phyloP scores from a whole-genome alignment of 1,140 invertebrate genomes.

The Psilanteris sp. region DNA sequence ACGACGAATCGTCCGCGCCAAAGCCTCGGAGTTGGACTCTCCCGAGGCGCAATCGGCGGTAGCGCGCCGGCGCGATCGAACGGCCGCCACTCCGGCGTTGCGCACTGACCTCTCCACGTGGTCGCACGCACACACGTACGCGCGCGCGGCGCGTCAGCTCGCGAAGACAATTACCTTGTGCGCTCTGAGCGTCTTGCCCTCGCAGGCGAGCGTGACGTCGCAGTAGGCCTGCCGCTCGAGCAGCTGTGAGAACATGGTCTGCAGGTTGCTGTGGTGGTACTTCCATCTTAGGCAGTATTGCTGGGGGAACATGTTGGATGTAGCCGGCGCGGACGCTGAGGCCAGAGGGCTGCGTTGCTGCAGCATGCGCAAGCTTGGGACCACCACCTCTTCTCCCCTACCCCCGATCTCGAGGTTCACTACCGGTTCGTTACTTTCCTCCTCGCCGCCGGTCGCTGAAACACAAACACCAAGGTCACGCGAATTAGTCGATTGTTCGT shows the following conservation, averaged over 20 bases:
- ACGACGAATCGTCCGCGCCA: no score
- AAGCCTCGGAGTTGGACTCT: no score
- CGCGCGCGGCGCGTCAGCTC: not conserved
- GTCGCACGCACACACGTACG: not conserved
- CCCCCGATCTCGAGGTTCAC: constrained; percentile 63
- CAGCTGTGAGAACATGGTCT: constrained; percentile 93
- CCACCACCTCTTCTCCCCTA: constrained; percentile 61
- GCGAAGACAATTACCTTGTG: constrained; percentile 85
- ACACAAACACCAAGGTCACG: constrained; percentile 37
- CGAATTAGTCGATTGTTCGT: no score
- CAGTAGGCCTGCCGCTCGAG: constrained; percentile 93
- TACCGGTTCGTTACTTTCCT: constrained; percentile 65
- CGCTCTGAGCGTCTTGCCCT: constrained; percentile 91
- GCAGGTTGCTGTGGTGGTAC: constrained; percentile 93
- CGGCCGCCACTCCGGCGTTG: no score
- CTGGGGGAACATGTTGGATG: constrained; percentile 85
- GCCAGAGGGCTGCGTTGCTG: constrained; percentile 72
- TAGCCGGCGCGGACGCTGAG: constrained; percentile 65
- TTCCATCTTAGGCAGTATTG: constrained; percentile 95
- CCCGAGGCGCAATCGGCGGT: no score
- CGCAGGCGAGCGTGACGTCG: constrained; percentile 94
- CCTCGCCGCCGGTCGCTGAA: constrained; percentile 65
- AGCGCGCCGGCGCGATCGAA: no score
- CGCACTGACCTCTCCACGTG: constrained; percentile 28
- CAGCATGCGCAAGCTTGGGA: constrained; percentile 74